Evolutionary conservation across 2,113 vertebrate species (phyloP).

Genomic region (Fulmarus glacialis): DNA sequence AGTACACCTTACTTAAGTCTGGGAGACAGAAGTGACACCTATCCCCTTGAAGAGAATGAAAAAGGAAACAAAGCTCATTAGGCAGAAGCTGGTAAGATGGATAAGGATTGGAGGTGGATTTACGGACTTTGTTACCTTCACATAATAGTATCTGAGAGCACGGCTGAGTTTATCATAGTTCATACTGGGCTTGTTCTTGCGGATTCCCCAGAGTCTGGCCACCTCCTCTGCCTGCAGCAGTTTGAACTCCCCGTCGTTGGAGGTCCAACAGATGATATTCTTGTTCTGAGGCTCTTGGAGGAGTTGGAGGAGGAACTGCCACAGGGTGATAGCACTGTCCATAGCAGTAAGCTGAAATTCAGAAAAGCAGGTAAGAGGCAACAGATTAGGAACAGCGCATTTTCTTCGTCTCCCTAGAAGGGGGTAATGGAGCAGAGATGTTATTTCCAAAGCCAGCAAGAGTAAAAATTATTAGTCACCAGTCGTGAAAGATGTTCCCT

Average conservation of each 20-base stretch:
- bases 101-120: not conserved
- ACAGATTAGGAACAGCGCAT: not conserved
- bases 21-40: not conserved
- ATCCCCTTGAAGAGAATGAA: not conserved
- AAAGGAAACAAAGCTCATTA: conserved; percentile 13
- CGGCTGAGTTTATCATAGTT: conserved; percentile 98
- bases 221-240: conserved; percentile 97
- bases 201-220: conserved; percentile 94
- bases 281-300: conserved; percentile 90
- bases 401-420: not conserved
- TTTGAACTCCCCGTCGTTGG: conserved; percentile 94
- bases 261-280: conserved; percentile 96
- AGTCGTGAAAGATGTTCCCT: conserved; percentile 24
- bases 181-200: conserved; percentile 98
- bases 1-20: not conserved
- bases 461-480: conserved; percentile 39
- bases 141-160: conserved; percentile 98
- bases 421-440: not conserved
- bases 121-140: conserved; percentile 84
- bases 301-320: conserved; percentile 99
- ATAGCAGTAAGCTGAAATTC: conserved; percentile 83
- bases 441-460: conserved; percentile 33
- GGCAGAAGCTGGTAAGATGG: not conserved
- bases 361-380: not conserved
- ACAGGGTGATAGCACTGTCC: conserved; percentile 98